Base-by-base conservation (phyloP, 2,888 invertebrate genomes). In the Blomia tropicalis region DNA sequence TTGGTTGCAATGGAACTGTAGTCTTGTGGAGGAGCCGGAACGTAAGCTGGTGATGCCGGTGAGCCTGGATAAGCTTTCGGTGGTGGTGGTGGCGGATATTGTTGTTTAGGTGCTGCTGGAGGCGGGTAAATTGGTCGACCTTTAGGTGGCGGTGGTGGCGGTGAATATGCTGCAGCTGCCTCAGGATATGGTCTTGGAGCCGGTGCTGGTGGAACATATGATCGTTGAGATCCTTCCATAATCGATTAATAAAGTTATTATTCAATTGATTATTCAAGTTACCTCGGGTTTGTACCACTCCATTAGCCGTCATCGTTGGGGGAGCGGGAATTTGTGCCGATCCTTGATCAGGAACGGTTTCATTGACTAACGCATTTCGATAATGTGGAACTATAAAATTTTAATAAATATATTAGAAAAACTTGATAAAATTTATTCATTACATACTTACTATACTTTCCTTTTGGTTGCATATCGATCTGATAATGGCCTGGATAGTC, bases 401-500 rank as follows among this genome's bases (percentile, higher is more conserved):
- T n/a, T n/a, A n/a, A n/a, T n/a, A n/a, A n/a, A 41, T 14, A 41
- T 14, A 41, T 17, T 17, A n/a, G 41, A 41, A 41, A 41, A 41
- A 41, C 14, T 41, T 41, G 41, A 41, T 41, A 41, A 41, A n/a
- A 17, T 41, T 41, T 41, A n/a, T n/a, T 41, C n/a, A n/a, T 14
- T 41, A 41, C 41, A 27, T 47, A 56, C 56, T 56, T 31, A 56
- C 56, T 56, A 11, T 27, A 56, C 29, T 56, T 56, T 3, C 56
- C 56, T 25, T 56, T 56, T 19, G 56, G 56, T 25, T 56, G 32
- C 23, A 30, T n/a, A 25, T 56, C 56, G 31, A 56, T 25, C n/a
- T 23, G 32, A 36, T 56, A 56, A 25, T 56, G 56, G 4, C 56
- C 56, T n/a, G 56, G 56, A 36, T 56, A 47, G 51, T 47, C 27